Evolutionary conservation across 2,797 vertebrate species (phyloP).

Genomic region (Myripristis jacobus): DNA sequence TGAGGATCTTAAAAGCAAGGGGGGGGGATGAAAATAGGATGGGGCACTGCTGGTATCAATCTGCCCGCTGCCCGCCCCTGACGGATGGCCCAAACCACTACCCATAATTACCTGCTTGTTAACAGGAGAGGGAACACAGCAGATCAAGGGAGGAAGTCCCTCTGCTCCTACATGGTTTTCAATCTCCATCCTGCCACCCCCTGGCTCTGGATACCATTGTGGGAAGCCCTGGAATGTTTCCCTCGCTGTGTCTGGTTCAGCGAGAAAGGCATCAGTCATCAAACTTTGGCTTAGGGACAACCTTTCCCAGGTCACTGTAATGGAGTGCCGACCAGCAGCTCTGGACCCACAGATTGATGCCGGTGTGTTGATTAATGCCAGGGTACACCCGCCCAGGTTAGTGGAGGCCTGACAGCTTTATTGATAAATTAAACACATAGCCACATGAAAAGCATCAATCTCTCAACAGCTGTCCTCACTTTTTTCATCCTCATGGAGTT

Average conservation of each 20-base stretch:
- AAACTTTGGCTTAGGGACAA: slow-evolving; percentile 73
- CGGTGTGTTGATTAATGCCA: slow-evolving; percentile 76
- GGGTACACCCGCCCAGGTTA: slow-evolving; percentile 75
- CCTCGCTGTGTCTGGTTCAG: slow-evolving; percentile 48
- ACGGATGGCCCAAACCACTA: slow-evolving; percentile 74
- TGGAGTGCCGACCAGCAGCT: slow-evolving; percentile 66
- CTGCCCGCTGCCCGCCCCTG: slow-evolving; percentile 62
- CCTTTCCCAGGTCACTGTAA: slow-evolving; percentile 72
- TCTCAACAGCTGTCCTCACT: slow-evolving; percentile 43
- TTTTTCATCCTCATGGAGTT: slow-evolving; percentile 57
- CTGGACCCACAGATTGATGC: slow-evolving; percentile 75
- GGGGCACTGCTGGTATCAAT: slow-evolving; percentile 70
- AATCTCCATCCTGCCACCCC: slow-evolving; percentile 4
- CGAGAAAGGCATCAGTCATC: slow-evolving; percentile 56
- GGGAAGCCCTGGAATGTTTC: slow-evolving; percentile 34
- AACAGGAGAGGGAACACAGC: slow-evolving; percentile 60
- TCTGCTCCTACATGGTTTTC: slow-evolving; percentile 6
- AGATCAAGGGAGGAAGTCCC: slow-evolving; percentile 32
- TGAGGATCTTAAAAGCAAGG: slow-evolving; percentile 75
- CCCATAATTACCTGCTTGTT: slow-evolving; percentile 81
- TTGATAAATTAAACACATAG: slow-evolving; percentile 82
- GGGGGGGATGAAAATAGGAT: slow-evolving; percentile 66
- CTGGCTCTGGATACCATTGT: slow-evolving; percentile 21
- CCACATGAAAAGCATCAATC: slow-evolving; percentile 79
- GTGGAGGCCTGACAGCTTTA: slow-evolving; percentile 79